phyloP scores from a whole-genome alignment of 1,140 invertebrate genomes.

The Mylabris phalerata region DNA sequence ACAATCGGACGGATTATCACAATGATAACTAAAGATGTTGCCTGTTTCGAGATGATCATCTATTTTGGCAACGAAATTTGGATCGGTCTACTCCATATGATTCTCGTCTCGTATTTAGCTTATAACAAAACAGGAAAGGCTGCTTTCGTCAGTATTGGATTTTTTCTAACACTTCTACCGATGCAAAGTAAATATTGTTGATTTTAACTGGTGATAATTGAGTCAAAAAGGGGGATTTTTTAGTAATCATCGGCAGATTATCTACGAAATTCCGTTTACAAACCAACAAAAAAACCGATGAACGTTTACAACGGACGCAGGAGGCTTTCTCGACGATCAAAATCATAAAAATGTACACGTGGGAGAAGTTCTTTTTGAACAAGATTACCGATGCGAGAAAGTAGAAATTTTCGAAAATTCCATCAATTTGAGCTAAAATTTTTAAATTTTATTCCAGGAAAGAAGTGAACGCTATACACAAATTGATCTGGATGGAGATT shows the following conservation, averaged over 20 bases:
- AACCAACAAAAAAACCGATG: slow-evolving; percentile 67
- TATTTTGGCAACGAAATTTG: slow-evolving; percentile 60
- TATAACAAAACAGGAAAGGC: slow-evolving; percentile 65
- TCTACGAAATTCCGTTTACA: slow-evolving; percentile 56
- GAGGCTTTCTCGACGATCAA: slow-evolving; percentile 84
- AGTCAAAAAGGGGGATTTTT: slow-evolving; percentile 7
- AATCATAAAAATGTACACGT: slow-evolving; percentile 87
- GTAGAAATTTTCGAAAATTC: slow-evolving; percentile 35
- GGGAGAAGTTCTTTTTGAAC: slow-evolving; percentile 69
- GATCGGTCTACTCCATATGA: slow-evolving; percentile 67
- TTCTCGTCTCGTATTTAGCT: slow-evolving; percentile 66
- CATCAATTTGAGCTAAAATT: no score
- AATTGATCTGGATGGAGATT: slow-evolving; percentile 25
- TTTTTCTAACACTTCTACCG: slow-evolving; percentile 74
- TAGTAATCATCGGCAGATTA: slow-evolving; percentile 61
- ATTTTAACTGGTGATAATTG: background rate
- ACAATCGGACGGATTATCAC: slow-evolving; percentile 82
- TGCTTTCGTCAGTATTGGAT: slow-evolving; percentile 67
- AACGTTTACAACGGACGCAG: slow-evolving; percentile 77
- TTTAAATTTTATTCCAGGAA: slow-evolving; percentile 16
- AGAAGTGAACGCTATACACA: slow-evolving; percentile 24
- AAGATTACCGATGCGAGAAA: slow-evolving; percentile 52
- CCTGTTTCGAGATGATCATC: slow-evolving; percentile 58
- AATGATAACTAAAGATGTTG: slow-evolving; percentile 76
- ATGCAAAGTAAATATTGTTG: slow-evolving; percentile 55